Base-by-base conservation (phyloP, 1,140 invertebrate genomes). In the Anoplolepis gracilipes region DNA sequence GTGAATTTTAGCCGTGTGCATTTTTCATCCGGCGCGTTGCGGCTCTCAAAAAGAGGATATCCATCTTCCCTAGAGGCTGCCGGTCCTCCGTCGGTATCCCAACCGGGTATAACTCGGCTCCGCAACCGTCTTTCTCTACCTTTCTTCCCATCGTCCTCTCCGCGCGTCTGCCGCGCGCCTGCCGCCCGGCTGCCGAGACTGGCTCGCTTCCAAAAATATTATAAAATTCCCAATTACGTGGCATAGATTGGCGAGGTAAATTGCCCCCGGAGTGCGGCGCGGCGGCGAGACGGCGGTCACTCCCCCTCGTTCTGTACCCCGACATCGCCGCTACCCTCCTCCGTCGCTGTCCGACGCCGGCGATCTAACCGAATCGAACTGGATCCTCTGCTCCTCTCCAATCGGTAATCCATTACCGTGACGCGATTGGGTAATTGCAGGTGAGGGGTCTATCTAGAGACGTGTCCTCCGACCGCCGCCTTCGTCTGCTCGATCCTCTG, bases 181-280 rank as follows among this genome's bases (percentile, higher is more conserved):
- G 72, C 57, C 61, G 89, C 69, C 86, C 82, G 72, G 82, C 89
- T 86, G 39, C 75, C 75, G 87, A 86, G 91, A 93, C 92, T 94
- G 93, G 93, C 94, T 92, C 90, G 90, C 91, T 92, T 94, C 93
- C 93, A 94, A 94, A 94, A 94, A 94, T 94, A 94, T 94, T 94
- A 93, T 93, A 93, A 94, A 94, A 94, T 94, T 94, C 92, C 92
- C 93, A 94, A 94, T 94, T 93, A 94, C 93, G 92, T 87, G 90
- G 93, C 92, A 93, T 93, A 92, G 92, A 93, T 94, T 94, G 93
- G 91, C 89, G 91, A 93, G 92, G 92, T 93, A 93, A 94, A 94
- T 94, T 94, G 93, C 92, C 91, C 92, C 90, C 87, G 91, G 69
- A 69, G 90, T 53, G 53, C 70, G 53, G 53, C 70, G 53, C 46